phyloP scores from a whole-genome alignment of 2,113 vertebrate genomes.

The Forbesichthys agassizii region DNA sequence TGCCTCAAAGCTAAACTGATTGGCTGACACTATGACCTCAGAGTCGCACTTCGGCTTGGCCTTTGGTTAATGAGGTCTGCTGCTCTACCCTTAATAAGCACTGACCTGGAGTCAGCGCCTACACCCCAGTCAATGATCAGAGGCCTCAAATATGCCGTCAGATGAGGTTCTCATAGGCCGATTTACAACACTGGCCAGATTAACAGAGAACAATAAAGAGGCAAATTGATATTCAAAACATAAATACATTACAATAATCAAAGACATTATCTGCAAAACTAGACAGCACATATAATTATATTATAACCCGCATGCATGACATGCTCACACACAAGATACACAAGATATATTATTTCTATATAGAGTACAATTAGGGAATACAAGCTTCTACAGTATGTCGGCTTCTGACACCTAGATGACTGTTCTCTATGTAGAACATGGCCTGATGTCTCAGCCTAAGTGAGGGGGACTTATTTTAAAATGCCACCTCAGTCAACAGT shows the following conservation, averaged over 20 bases:
- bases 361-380: too few relatives aligned
- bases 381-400: too few relatives aligned
- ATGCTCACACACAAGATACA: too few relatives aligned
- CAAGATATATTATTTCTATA: too few relatives aligned
- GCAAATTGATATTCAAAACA: too few relatives aligned
- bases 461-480: background rate
- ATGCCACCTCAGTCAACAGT: background rate
- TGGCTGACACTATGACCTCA: conserved; percentile 54
- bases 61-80: conserved; percentile 56
- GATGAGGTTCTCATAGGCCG: conserved; percentile 4
- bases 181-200: conserved; percentile 12
- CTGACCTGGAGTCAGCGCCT: conserved; percentile 53
- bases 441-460: too few relatives aligned
- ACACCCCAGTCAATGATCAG: conserved; percentile 10
- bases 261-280: too few relatives aligned
- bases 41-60: conserved; percentile 34
- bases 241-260: too few relatives aligned
- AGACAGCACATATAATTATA: too few relatives aligned
- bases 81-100: conserved; percentile 37
- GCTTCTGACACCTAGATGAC: too few relatives aligned
- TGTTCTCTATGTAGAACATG: background rate
- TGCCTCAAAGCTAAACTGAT: conserved; percentile 23
- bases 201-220: too few relatives aligned
- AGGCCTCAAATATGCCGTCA: conserved; percentile 39
- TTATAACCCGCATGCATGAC: too few relatives aligned